Evolutionary conservation across 2,888 invertebrate genomes (phyloP).

Genomic region (Bugula neritina): DNA sequence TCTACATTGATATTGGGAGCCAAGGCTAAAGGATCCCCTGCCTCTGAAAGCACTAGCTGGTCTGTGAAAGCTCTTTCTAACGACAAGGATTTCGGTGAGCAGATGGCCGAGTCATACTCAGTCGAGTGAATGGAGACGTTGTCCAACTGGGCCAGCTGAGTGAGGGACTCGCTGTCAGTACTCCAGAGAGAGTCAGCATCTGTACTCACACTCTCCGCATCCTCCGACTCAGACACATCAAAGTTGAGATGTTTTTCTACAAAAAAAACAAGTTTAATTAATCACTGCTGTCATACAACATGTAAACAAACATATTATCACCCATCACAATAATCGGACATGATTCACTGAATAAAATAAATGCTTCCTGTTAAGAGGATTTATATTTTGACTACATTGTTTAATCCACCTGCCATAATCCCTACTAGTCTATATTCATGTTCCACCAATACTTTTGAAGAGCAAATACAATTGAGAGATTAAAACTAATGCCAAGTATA

Average conservation of each 20-base stretch:
- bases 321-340: too few species aligned
- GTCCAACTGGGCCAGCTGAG: neutral
- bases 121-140: neutral
- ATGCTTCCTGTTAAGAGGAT: too few species aligned
- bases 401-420: too few species aligned
- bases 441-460: too few species aligned
- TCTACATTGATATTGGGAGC: too few species aligned
- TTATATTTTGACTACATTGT: too few species aligned
- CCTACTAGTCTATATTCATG: too few species aligned
- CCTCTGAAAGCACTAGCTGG: neutral
- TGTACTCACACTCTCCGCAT: neutral
- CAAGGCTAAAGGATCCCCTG: neutral
- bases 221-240: constrained; percentile 4
- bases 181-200: constrained; percentile 21
- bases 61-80: neutral
- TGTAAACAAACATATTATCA: too few species aligned
- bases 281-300: too few species aligned
- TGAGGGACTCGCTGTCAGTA: neutral
- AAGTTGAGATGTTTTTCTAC: constrained; percentile 24
- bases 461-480: too few species aligned
- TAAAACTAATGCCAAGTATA: too few species aligned
- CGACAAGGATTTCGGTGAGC: constrained; percentile 12
- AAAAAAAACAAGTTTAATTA: neutral
- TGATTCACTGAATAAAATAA: too few species aligned
- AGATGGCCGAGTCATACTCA: constrained; percentile 19